Conservation (phyloP, 2,113 vertebrate genomes). For the Xenus cinereus region DNA sequence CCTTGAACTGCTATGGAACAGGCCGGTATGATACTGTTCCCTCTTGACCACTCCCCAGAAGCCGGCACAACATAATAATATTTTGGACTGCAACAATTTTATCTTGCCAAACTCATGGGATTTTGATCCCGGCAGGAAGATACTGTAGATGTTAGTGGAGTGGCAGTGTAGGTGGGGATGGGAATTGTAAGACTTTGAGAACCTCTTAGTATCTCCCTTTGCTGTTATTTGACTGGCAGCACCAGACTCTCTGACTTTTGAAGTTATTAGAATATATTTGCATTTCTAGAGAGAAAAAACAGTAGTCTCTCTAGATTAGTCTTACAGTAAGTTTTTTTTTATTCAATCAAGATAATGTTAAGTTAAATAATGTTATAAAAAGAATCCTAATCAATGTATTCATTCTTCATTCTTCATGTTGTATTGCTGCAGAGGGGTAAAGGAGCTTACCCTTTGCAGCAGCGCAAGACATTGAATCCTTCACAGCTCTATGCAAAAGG, state of each 20-base stretch:
- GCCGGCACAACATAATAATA: neutral
- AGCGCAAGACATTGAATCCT: neutral
- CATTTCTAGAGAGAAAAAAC: neutral
- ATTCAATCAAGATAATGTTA: neutral
- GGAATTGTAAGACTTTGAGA: neutral
- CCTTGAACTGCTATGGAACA: neutral
- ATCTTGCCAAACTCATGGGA: neutral
- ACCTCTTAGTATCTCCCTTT: neutral
- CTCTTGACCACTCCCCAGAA: neutral
- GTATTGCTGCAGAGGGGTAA: neutral
- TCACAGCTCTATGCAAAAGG: neutral
- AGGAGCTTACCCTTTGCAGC: neutral
- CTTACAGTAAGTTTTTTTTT: neutral
- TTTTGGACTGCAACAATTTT: neutral
- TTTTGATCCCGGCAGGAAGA: neutral
- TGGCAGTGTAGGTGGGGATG: neutral
- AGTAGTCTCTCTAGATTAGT: neutral
- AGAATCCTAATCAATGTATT: neutral
- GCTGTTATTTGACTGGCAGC: neutral
- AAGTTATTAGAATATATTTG: neutral
- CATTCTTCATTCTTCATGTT: neutral
- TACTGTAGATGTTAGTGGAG: neutral
- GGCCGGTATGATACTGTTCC: neutral
- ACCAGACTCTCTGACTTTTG: neutral
- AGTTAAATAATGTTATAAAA: neutral